Evolutionary conservation across 2,888 invertebrate genomes (phyloP), one percentile per base, ranked within the genome.

Genomic region (Lissonota sp.): DNA sequence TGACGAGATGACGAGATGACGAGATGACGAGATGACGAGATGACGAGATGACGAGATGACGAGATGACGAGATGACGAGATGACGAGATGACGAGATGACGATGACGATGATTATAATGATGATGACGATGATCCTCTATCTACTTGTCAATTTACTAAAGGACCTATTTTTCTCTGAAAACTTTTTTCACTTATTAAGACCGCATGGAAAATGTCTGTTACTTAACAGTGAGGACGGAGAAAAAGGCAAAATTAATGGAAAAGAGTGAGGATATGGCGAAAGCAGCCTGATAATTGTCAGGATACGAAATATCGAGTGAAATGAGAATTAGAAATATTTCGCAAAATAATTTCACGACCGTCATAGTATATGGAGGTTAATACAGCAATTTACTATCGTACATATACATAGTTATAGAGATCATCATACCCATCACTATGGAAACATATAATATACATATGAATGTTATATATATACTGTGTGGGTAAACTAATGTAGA

Each of bases 81-180:
- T n/a, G n/a, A n/a, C n/a, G n/a, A n/a, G n/a, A n/a, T n/a, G n/a
- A n/a, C n/a, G n/a, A n/a, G n/a, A n/a, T n/a, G n/a, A n/a, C n/a
- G n/a, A n/a, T n/a, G n/a, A n/a, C n/a, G n/a, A n/a, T n/a, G n/a
- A n/a, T n/a, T n/a, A n/a, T n/a, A n/a, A n/a, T n/a, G n/a, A n/a
- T n/a, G n/a, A n/a, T n/a, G n/a, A n/a, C n/a, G n/a, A n/a, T n/a
- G n/a, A n/a, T n/a, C 79, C 83, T 84, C 87, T 88, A 90, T 91
- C 91, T 91, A 91, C 91, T 90, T 90, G 91, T 91, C 91, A 91
- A 91, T 91, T 91, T 87, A 87, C 86, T 84, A 85, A 87, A 88
- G 83, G 88, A 87, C 86, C 87, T 91, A 91, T 91, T 91, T 90
- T 90, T 88, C 87, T 91, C 89, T 88, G 89, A 90, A 89, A 86